Conservation (phyloP, 2,113 vertebrate genomes). For the Podarcis raffonei region DNA sequence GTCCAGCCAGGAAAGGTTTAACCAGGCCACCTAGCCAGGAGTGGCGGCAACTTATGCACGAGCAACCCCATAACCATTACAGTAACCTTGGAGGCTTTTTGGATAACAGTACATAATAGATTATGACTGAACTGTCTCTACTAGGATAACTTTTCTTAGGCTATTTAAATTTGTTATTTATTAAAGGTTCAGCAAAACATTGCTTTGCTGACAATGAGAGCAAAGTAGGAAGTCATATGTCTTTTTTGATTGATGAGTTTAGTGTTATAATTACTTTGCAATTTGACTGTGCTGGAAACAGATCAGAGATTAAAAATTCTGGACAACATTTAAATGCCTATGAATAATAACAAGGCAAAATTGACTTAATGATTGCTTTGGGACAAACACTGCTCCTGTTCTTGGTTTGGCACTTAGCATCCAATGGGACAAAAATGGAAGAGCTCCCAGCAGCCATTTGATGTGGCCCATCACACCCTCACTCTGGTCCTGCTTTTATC, state of each 20-base stretch:
- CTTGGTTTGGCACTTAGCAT: not conserved
- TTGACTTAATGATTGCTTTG: not conserved
- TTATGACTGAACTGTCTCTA: not conserved
- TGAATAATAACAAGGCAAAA: slow-evolving; percentile 1
- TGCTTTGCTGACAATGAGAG: not conserved
- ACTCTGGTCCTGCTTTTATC: not conserved
- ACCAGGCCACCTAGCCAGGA: no score
- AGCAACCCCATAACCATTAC: no score
- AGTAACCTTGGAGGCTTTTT: not conserved
- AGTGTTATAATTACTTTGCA: not conserved
- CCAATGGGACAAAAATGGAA: not conserved
- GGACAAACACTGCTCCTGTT: not conserved
- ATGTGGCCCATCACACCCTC: not conserved
- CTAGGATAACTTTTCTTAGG: not conserved
- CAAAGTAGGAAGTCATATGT: not conserved
- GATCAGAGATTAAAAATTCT: slow-evolving; percentile 30
- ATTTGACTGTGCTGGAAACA: slow-evolving; percentile 39
- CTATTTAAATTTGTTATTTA: slow-evolving; percentile 3
- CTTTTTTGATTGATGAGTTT: not conserved
- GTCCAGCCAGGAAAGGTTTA: no score
- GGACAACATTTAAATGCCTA: not conserved
- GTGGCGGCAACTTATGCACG: no score
- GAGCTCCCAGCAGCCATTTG: not conserved
- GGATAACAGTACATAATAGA: not conserved
- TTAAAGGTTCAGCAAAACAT: slow-evolving; percentile 12